A percentile compares a stretch with the other conserved stretches of the same genome.
Conservation (phyloP, 2,113 vertebrate species). For the Cercocebus atys region DNA sequence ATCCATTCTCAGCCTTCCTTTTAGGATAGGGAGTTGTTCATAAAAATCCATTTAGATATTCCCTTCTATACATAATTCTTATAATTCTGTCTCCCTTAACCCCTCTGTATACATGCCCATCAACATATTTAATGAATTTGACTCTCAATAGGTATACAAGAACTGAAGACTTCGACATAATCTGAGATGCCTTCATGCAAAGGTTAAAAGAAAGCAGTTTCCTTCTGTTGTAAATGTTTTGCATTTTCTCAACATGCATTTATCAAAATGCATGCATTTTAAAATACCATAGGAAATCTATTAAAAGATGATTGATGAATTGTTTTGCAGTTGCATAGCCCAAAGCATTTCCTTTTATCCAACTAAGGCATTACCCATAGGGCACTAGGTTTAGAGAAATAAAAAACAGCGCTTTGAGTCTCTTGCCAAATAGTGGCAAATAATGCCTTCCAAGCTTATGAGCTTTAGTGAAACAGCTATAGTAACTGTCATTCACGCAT, state of each 20-base stretch:
- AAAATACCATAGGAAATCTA: conserved; percentile 36
- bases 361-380: conserved; percentile 41
- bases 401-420: conserved; percentile 37
- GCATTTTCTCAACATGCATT: conserved; percentile 3
- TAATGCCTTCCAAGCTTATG: conserved; percentile 52
- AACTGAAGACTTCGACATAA: not conserved
- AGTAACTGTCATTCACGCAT: conserved; percentile 58
- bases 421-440: conserved; percentile 57
- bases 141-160: not conserved
- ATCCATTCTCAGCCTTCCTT: not conserved
- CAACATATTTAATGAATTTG: not conserved
- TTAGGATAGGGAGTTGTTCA: not conserved
- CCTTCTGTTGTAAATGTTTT: not conserved
- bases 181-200: not conserved
- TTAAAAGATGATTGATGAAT: conserved; percentile 43
- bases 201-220: not conserved
- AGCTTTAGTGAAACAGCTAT: not conserved
- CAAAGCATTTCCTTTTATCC: conserved; percentile 57
- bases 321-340: conserved; percentile 57
- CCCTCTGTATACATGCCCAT: not conserved
- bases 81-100: not conserved
- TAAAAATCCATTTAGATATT: not conserved
- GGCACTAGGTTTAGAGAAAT: conserved; percentile 48
- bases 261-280: conserved; percentile 35
- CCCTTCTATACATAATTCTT: not conserved